Conservation (phyloP, 30 jellyfish, hydroid and myxozoan species). For the Cassiopea andromeda region DNA sequence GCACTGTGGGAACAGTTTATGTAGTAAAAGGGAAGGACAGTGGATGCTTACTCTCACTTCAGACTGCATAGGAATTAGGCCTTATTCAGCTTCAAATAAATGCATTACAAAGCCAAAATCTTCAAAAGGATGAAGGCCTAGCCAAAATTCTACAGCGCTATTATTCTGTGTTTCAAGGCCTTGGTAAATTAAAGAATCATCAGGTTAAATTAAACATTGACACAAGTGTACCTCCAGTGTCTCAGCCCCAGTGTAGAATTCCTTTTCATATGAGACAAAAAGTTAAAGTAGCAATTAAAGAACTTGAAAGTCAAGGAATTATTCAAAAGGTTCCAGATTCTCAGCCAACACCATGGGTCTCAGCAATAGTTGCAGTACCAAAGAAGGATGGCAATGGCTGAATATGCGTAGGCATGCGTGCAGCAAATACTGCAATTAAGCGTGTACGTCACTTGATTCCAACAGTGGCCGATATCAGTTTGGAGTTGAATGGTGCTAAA, state of each 20-base stretch:
- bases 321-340: constrained; percentile 49
- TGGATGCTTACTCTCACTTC: constrained; percentile 29
- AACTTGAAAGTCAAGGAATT: constrained; percentile 52
- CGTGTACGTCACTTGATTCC: background rate
- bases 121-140: background rate
- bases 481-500: background rate
- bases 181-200: constrained; percentile 1
- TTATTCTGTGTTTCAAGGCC: constrained; percentile 20
- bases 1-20: constrained; percentile 17
- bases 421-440: constrained; percentile 61
- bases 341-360: constrained; percentile 67
- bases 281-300: constrained; percentile 37
- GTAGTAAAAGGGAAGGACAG: constrained; percentile 39
- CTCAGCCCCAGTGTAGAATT: constrained; percentile 23
- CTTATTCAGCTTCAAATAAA: constrained; percentile 5
- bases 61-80: constrained; percentile 31
- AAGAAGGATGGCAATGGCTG: constrained; percentile 59
- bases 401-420: constrained; percentile 75
- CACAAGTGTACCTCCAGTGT: constrained; percentile 16
- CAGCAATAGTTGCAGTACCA: constrained; percentile 58
- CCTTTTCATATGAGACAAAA: constrained; percentile 68
- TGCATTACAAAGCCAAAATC: background rate
- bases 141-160: background rate
- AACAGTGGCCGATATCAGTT: constrained; percentile 23
- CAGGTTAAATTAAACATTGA: constrained; percentile 18